Conservation (phyloP, 2,888 invertebrate genomes). For the Polydrusus tereticollis region DNA sequence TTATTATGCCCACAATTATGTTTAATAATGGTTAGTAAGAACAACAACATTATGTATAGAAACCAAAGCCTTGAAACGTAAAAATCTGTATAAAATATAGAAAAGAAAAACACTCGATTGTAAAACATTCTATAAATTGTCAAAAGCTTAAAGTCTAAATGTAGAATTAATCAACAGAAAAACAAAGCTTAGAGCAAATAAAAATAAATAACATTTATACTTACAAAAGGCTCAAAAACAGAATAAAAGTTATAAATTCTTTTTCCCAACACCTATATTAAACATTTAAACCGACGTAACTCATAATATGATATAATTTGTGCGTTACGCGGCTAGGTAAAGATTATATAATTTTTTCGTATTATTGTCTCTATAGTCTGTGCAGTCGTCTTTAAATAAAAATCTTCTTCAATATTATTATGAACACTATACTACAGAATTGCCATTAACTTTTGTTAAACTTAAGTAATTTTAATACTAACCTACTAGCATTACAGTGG, state of each 20-base stretch:
- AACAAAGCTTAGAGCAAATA: conserved; percentile 56
- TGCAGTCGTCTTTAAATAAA: conserved; percentile 61
- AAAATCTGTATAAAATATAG: conserved; percentile 35
- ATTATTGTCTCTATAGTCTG: conserved; percentile 58
- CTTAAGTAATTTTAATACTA: conserved; percentile 19
- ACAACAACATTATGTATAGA: background rate
- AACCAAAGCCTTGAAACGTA: conserved; percentile 22
- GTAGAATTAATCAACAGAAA: conserved; percentile 57
- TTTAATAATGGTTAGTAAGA: no score
- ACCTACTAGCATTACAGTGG: conserved; percentile 7
- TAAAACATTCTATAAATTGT: conserved; percentile 45
- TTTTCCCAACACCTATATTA: conserved; percentile 63
- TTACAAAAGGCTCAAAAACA: conserved; percentile 52
- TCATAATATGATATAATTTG: conserved; percentile 26
- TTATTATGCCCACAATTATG: no score
- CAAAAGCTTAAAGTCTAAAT: conserved; percentile 50
- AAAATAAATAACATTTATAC: conserved; percentile 59
- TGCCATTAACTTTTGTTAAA: conserved; percentile 21
- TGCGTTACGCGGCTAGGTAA: conserved; percentile 31
- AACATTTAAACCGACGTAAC: conserved; percentile 52
- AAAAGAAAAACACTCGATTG: conserved; percentile 20
- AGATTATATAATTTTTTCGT: conserved; percentile 11
- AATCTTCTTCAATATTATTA: conserved; percentile 47
- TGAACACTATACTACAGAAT: conserved; percentile 44
- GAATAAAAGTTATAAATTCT: conserved; percentile 56